A percentile compares a stretch with the other conserved stretches of the same genome.
These are phyloP conservation scores for Drosophila punjabiensis DNA, from an alignment of 1,140 invertebrate genomes.

Conservation along the genomic window DNA sequence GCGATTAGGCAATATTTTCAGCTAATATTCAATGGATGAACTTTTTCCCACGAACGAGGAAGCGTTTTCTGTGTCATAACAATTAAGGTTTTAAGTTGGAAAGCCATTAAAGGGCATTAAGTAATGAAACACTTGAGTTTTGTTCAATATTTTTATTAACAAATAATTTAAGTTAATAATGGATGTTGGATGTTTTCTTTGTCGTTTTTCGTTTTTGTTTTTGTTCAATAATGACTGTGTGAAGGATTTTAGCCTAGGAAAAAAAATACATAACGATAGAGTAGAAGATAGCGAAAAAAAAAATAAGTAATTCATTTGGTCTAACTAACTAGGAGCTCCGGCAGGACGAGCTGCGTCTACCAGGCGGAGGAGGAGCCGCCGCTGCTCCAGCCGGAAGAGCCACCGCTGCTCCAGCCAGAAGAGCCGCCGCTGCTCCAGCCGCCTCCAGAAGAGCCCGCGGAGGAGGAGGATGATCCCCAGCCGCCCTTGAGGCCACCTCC, in stretches of 20 bases:
- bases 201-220: constrained; percentile 10
- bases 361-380: constrained; percentile 50
- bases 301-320: constrained; percentile 73
- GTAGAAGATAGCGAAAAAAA: constrained; percentile 34
- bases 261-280: constrained; percentile 58
- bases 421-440: constrained; percentile 22
- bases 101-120: neutral
- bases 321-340: constrained; percentile 61
- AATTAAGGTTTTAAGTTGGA: neutral
- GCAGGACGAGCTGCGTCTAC: constrained; percentile 32
- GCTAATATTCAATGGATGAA: neutral
- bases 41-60: constrained; percentile 6
- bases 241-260: constrained; percentile 68
- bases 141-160: constrained; percentile 54
- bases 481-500: constrained; percentile 26
- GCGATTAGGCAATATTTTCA: neutral
- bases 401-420: constrained; percentile 37
- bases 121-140: neutral
- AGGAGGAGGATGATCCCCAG: constrained; percentile 19
- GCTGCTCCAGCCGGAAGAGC: constrained; percentile 19
- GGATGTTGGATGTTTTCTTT: constrained; percentile 16
- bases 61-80: neutral
- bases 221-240: constrained; percentile 54
- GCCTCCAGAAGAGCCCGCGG: neutral
- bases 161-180: constrained; percentile 64